Base-by-base conservation (phyloP, 1,140 invertebrate species). In the Musca domestica region DNA sequence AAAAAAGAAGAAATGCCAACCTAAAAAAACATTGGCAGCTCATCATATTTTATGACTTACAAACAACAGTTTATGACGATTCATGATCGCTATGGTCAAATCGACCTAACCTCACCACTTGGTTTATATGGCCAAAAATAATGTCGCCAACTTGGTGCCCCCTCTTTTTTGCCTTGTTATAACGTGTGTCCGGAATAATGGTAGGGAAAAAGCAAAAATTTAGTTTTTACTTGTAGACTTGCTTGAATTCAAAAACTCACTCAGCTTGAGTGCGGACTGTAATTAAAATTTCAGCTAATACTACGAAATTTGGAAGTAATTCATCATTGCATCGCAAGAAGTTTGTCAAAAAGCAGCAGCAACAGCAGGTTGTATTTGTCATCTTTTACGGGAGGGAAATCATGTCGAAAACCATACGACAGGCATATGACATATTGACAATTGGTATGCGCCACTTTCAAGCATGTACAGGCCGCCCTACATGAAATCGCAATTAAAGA, bases 211-310 rank as follows among this genome's bases (percentile, higher is more conserved):
- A 30, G 27, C 27, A 30, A 30, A 4, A 3, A 9, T 30, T 30
- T 30, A 30, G 34, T 41, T 41, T 41, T 41, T 41, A 10, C 2
- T 41, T 41, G 34, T 41, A 10, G 6, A 10, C 2, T 41, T 41
- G 34, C 10, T 41, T 12, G 34, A 5, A 2, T 12, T 12, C 10
- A n/a, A n/a, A n/a, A n/a, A 41, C 34, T 12, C 34, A 41, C 34
- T 41, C 34, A 41, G 34, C 34, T 41, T 41, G 34, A 41, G 34
- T 41, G 34, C 34, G 4, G 34, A 41, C 5, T 41, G 58, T 68
- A 68, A 68, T 68, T 68, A 68, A 68, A 68, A 68, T 68, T 68
- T 64, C 67, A 68, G 58, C 49, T 68, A 68, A 68, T 68, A 64
- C 49, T 34, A 27, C 48, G 6, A 51, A 56, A 54, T 56, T 56